Percentiles rank a stretch among this genome's conserved stretches.
Conservation (phyloP, 2,797 vertebrate genomes). For the Channallabes apus region DNA sequence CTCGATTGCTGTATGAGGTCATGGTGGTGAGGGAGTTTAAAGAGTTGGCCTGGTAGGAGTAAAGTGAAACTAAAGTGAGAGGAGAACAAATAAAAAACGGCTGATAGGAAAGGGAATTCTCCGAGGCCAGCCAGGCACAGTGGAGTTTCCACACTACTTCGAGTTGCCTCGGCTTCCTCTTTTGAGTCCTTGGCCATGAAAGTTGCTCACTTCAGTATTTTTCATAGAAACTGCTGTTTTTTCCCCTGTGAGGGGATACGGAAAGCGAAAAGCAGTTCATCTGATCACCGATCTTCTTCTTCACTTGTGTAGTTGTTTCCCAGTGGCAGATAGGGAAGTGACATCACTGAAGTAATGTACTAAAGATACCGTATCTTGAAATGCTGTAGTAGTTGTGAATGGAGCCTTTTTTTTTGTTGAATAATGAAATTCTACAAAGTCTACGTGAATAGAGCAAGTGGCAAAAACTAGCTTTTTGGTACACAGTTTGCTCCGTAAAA, state of each 20-base stretch:
- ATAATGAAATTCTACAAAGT: neutral
- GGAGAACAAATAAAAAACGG: conserved; percentile 31
- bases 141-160: conserved; percentile 52
- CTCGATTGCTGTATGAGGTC: conserved; percentile 18
- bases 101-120: conserved; percentile 43
- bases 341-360: neutral
- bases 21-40: neutral
- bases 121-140: conserved; percentile 28
- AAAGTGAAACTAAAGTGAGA: conserved; percentile 34
- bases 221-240: conserved; percentile 42
- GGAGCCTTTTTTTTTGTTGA: neutral
- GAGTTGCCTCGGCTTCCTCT: conserved; percentile 44
- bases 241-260: conserved; percentile 25
- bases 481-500: neutral
- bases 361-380: neutral
- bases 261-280: conserved; percentile 36
- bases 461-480: neutral
- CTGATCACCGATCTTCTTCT: neutral
- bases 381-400: neutral
- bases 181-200: conserved; percentile 39
- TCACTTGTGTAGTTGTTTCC: neutral
- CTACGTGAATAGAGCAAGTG: neutral
- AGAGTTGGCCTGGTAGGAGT: conserved; percentile 25
- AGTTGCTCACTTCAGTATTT: conserved; percentile 34
- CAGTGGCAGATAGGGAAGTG: neutral